Evolutionary conservation across 2,113 vertebrate genomes (phyloP).

Genomic region (Phoxinus phoxinus): DNA sequence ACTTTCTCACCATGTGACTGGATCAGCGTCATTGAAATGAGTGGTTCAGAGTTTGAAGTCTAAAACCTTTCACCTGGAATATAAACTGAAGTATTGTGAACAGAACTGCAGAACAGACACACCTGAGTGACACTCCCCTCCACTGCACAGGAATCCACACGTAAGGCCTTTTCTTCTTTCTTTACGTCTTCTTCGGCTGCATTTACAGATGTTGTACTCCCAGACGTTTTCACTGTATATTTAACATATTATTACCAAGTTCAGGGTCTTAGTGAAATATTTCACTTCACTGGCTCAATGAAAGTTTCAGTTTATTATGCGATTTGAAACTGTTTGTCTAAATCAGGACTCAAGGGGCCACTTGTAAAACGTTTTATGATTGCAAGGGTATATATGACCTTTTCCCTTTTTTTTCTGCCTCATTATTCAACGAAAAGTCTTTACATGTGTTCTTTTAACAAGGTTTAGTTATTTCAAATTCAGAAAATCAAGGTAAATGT

Average conservation of each 20-base stretch:
- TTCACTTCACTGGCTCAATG: not conserved
- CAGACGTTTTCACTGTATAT: not conserved
- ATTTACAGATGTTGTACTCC: not conserved
- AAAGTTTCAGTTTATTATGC: not conserved
- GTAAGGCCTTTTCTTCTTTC: slow-evolving; percentile 24
- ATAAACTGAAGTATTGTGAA: slow-evolving; percentile 12
- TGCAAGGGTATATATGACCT: not conserved
- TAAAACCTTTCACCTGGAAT: slow-evolving; percentile 35
- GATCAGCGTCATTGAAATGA: slow-evolving; percentile 35
- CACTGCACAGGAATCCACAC: not conserved
- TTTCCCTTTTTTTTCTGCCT: not conserved
- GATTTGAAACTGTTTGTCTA: not conserved
- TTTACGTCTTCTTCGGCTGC: not conserved
- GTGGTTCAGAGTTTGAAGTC: slow-evolving; percentile 55
- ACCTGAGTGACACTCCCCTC: slow-evolving; percentile 24
- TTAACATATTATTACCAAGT: slow-evolving; percentile 12
- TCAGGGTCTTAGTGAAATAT: not conserved
- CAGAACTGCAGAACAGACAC: not conserved
- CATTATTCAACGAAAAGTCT: not conserved
- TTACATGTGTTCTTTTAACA: not conserved
- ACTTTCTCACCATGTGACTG: slow-evolving; percentile 52
- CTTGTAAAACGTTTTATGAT: not conserved
- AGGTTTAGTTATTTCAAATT: not conserved
- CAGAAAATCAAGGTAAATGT: not conserved
- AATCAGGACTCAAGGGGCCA: not conserved